Base-by-base conservation (phyloP, 1,140 invertebrate genomes). In the Ceratitis capitata region DNA sequence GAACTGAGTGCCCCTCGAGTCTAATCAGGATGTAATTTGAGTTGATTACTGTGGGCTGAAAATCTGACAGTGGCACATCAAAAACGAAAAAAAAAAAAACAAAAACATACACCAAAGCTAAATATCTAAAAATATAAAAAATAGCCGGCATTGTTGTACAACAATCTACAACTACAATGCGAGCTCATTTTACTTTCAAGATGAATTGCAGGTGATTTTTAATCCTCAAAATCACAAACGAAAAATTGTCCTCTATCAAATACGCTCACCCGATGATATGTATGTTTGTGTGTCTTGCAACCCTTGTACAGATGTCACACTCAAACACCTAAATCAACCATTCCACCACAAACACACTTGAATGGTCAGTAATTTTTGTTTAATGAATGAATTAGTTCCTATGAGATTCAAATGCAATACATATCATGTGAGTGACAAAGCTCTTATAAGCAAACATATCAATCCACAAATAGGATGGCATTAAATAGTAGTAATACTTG, bases 331-430 rank as follows among this genome's bases (percentile, higher is more conserved):
- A 19, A 32, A n/a, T 0, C 7, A 45, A 74, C 32, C 35, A 39
- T 39, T 74, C 4, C 35, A n/a, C 64, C 42, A 23, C 9, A 61
- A n/a, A n/a, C 32, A 19, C 39, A 19, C 19, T 39, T 84, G 51
- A 56, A 84, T 61, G 53, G 83, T 84, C 83, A 84, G 83, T 84
- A 84, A 84, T 84, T 84, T 64, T 84, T 45, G 83, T 64, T 84
- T 64, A 83, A 83, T 83, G 82, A 83, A 83, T 83, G 82, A 83
- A 83, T 83, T 49, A 83, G 82, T 83, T 83, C 82, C 82, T 83
- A 51, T 39, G 82, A 83, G 82, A 83, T 35, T 83, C 14, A 19
- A 78, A 45, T 45, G 42, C 39, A 78, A 78, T 78, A n/a, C 51
- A 14, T 23, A 61, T 61, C 56, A 45, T 39, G 0, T 4, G 23